Evolutionary conservation across 2,113 vertebrate genomes (phyloP), one percentile per base, ranked within the genome.

Genomic region (Centropus bengalensis): DNA sequence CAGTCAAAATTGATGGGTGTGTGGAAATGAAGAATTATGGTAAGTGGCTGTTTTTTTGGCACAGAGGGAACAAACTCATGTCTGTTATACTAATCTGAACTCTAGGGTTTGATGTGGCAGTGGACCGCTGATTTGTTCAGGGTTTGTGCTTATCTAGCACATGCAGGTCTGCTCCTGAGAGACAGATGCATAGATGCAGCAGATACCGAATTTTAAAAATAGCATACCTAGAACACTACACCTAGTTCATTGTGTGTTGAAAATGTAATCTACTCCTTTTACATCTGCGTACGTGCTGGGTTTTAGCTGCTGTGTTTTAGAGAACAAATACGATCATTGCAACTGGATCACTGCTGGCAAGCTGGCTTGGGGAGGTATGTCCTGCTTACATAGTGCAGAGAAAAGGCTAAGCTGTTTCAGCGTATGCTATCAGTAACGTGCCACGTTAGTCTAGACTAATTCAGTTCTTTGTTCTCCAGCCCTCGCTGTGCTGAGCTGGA

Each of bases 381-480:
- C 38, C 36, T 76, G 12, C 30, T 87, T 42, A 28, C 9, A 3
- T 22, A 45, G 33, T 12, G 12, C 45, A 54, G 81, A 47, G 19
- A 76, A 88, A 89, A 82, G 30, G 14, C n/a, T 33, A 22, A 84
- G 44, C 9, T 49, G 1, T 82, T 74, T 75, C 60, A 74, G 30
- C 8, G 1, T 30, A 66, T 0, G 1, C 27, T 69, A 6, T 60
- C 36, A 12, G 32, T 47, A 56, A 64, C 0, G 0, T 38, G 30
- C 67, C 38, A 23, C 1, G 0, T 73, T 80, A 69, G 42, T 26
- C 80, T 86, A 24, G 59, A 30, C 26, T 18, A 70, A 59, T 51
- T 58, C 38, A 51, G 33, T 58, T 94, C 90, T 94, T 95, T 96
- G 94, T 96, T 96, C 88, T 91, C 32, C 66, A 38, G 60, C 82